Evolutionary conservation across 37 sponge, comb jelly and placozoan genomes (phyloP).

Genomic region (Halisarca cf. caerulea): DNA sequence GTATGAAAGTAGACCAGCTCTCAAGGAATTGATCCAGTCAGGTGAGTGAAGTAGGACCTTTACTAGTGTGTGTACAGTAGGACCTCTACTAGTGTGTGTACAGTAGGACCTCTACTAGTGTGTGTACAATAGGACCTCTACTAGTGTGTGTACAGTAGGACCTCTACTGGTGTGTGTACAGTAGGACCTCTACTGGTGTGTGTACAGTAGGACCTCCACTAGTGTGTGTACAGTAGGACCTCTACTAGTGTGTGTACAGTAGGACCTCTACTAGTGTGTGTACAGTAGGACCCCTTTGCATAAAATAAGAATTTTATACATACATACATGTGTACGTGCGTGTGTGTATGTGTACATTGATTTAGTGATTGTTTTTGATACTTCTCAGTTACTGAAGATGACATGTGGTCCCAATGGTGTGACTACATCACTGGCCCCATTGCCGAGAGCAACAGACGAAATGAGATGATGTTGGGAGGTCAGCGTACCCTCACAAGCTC

Average conservation of each 20-base stretch:
- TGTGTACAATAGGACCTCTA: neutral
- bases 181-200: too few species aligned
- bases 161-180: too few species aligned
- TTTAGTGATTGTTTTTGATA: too few species aligned
- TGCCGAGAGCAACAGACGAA: constrained; percentile 61
- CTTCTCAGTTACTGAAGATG: constrained; percentile 36
- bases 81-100: neutral
- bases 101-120: neutral
- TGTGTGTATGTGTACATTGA: neutral
- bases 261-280: too few species aligned
- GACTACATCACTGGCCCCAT: constrained; percentile 65
- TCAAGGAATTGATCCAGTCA: constrained; percentile 7
- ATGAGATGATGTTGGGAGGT: constrained; percentile 74
- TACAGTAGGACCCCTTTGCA: neutral
- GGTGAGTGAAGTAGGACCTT: neutral
- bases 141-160: neutral
- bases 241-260: too few species aligned
- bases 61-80: neutral
- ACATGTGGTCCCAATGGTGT: constrained; percentile 47
- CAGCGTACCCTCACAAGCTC: constrained; percentile 45
- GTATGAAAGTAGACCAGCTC: neutral
- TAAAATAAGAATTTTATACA: too few species aligned
- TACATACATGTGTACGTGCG: neutral
- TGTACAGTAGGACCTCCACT: too few species aligned
- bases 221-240: too few species aligned